Evolutionary conservation across 1,140 invertebrate genomes (phyloP).

Genomic region (Drosophila sp.): DNA sequence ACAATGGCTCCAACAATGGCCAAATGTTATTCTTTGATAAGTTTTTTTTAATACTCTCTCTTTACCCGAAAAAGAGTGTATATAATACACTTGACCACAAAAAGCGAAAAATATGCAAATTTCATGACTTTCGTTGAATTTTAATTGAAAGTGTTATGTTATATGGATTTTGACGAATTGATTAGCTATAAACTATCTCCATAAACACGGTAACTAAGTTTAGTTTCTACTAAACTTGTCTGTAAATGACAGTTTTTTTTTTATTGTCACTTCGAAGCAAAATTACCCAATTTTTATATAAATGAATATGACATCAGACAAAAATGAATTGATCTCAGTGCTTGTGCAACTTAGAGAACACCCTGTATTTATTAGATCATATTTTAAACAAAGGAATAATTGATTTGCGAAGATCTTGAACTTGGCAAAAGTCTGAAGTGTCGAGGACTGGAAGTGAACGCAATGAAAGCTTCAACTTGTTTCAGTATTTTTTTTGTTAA

Average conservation of each 20-base stretch:
- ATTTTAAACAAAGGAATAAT: too few species aligned
- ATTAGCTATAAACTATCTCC: neutral
- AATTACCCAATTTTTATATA: too few species aligned
- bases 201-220: neutral
- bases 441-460: too few species aligned
- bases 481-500: too few species aligned
- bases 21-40: slow-evolving; percentile 46
- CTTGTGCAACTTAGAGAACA: neutral
- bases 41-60: slow-evolving; percentile 7
- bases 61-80: neutral
- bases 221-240: neutral
- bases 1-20: slow-evolving; percentile 41
- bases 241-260: neutral
- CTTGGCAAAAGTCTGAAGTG: too few species aligned
- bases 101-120: slow-evolving; percentile 10
- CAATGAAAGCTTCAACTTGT: too few species aligned
- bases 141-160: neutral
- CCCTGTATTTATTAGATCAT: neutral
- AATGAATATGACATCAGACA: neutral
- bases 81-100: neutral
- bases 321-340: neutral
- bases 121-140: neutral
- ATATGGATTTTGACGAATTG: slow-evolving; percentile 1
- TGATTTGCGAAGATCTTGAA: too few species aligned
- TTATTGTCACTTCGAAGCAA: too few species aligned